These are phyloP conservation scores for Zaprionus lachaisei DNA, from an alignment of 1,140 invertebrate genomes.

Conservation along the genomic window DNA sequence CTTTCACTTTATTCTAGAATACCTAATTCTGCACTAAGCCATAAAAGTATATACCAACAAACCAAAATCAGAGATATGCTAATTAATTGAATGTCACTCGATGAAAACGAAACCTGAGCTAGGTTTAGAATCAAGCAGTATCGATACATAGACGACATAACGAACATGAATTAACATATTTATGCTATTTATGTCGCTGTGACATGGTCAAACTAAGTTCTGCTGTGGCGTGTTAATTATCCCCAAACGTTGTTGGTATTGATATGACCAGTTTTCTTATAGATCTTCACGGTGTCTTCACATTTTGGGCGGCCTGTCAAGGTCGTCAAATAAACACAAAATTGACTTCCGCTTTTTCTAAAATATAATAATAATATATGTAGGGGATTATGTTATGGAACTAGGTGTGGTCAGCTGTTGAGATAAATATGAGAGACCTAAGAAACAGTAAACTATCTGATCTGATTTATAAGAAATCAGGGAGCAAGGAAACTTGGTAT, in stretches of 20 bases:
- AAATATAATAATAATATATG: neutral
- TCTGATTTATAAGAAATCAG: no score
- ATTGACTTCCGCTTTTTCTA: slow-evolving; percentile 38
- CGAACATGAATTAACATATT: slow-evolving; percentile 62
- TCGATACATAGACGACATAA: slow-evolving; percentile 30
- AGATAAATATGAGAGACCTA: no score
- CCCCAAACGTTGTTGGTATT: slow-evolving; percentile 17
- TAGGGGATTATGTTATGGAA: slow-evolving; percentile 1
- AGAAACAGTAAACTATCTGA: no score
- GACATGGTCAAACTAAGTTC: slow-evolving; percentile 50
- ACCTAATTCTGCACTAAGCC: neutral
- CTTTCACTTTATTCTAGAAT: slow-evolving; percentile 38
- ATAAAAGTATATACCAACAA: slow-evolving; percentile 11
- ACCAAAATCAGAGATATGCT: slow-evolving; percentile 34
- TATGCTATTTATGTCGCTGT: slow-evolving; percentile 61
- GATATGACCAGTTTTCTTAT: slow-evolving; percentile 48
- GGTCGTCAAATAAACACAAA: slow-evolving; percentile 13
- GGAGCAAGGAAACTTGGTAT: no score
- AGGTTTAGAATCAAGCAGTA: slow-evolving; percentile 29
- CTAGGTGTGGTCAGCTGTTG: neutral
- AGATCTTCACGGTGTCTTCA: slow-evolving; percentile 8
- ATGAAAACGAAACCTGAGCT: slow-evolving; percentile 46
- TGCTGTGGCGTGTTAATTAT: slow-evolving; percentile 53
- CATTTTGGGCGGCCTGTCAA: slow-evolving; percentile 28
- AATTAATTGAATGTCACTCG: slow-evolving; percentile 28